Conservation (phyloP, 1,140 invertebrate genomes). For the Heliconius himera region DNA sequence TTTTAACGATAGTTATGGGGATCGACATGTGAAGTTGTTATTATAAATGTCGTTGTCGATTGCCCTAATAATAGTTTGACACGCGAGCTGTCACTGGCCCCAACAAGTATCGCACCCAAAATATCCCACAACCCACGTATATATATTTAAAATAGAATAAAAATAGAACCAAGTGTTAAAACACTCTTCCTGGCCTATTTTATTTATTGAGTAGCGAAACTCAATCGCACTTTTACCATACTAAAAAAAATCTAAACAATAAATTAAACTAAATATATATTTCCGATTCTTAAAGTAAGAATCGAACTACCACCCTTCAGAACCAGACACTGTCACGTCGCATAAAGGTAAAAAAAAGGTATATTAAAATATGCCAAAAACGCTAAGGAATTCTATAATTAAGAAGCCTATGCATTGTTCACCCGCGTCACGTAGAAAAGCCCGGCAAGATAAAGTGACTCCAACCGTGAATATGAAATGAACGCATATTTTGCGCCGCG, state of each 20-base stretch:
- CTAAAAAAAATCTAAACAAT: too few relatives aligned
- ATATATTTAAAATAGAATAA: background rate
- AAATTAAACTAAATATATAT: too few relatives aligned
- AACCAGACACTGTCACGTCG: background rate
- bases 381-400: slow-evolving; percentile 19
- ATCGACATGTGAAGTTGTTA: background rate
- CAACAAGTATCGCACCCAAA: background rate
- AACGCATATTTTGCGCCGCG: slow-evolving; percentile 27
- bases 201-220: too few relatives aligned
- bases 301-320: background rate
- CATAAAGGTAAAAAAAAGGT: background rate
- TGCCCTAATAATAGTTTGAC: background rate
- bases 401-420: slow-evolving; percentile 12
- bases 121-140: too few relatives aligned
- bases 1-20: background rate
- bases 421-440: slow-evolving; percentile 33
- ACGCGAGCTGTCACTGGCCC: background rate
- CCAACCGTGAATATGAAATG: slow-evolving; percentile 37
- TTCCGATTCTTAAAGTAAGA: too few relatives aligned
- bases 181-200: background rate
- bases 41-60: background rate
- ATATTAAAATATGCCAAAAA: slow-evolving; percentile 6
- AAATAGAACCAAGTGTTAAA: background rate
- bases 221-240: too few relatives aligned
- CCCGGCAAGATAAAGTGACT: slow-evolving; percentile 39